These are phyloP conservation scores for Timandra comae DNA, from an alignment of 2,888 invertebrate genomes.

Conservation along the genomic window DNA sequence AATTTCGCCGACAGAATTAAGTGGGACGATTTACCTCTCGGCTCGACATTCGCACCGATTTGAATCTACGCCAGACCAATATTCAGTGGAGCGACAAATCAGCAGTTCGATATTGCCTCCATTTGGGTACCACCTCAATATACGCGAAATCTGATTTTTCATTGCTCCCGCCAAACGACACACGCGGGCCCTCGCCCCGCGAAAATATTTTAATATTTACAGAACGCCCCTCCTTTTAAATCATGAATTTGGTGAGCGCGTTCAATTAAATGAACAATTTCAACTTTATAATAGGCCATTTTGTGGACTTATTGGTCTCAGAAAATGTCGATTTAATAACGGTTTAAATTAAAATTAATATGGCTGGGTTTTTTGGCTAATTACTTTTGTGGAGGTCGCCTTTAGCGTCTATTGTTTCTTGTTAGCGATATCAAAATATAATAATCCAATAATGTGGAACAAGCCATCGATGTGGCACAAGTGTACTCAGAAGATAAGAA, in stretches of 20 bases:
- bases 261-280: conserved; percentile 43
- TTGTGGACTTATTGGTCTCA: conserved; percentile 36
- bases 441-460: no score
- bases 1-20: conserved; percentile 45
- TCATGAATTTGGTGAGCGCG: conserved; percentile 30
- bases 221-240: conserved; percentile 24
- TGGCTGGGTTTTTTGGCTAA: conserved; percentile 5
- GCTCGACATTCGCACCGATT: conserved; percentile 53
- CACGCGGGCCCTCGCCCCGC: conserved; percentile 13
- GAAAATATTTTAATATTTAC: conserved; percentile 37
- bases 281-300: conserved; percentile 47
- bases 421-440: no score
- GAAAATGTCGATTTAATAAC: conserved; percentile 29
- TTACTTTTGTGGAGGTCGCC: conserved; percentile 4
- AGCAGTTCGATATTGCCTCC: conserved; percentile 74
- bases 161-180: conserved; percentile 36
- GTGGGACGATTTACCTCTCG: conserved; percentile 40
- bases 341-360: conserved; percentile 16
- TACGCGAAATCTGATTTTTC: conserved; percentile 66
- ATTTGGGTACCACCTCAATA: conserved; percentile 67
- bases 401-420: no score
- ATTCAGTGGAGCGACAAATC: conserved; percentile 72
- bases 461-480: no score
- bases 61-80: conserved; percentile 71
- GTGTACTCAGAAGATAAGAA: background rate